A percentile compares a stretch with the other conserved stretches of the same genome.
phyloP scores from a whole-genome alignment of 2,797 vertebrate genomes.

The Protonibea diacanthus region DNA sequence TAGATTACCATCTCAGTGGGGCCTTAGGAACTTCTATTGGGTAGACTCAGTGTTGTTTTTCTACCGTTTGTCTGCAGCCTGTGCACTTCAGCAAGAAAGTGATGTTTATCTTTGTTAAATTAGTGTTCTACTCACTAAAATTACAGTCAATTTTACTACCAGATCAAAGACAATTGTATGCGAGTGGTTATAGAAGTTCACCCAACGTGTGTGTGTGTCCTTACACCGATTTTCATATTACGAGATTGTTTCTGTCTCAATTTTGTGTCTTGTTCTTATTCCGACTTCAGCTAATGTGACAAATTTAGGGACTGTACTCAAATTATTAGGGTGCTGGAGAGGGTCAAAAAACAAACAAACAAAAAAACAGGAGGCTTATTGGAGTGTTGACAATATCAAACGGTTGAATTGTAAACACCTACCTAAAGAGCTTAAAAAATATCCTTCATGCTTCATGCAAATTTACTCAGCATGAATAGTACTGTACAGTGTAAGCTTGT shows the following conservation, averaged over 20 bases:
- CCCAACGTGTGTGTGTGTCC: neutral
- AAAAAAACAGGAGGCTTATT: neutral
- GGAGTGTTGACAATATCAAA: too few species aligned
- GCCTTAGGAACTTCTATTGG: slow-evolving; percentile 5
- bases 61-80: slow-evolving; percentile 17
- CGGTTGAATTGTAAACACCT: too few species aligned
- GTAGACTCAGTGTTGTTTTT: slow-evolving; percentile 7
- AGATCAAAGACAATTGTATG: neutral
- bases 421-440: neutral
- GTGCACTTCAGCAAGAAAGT: neutral
- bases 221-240: neutral
- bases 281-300: neutral
- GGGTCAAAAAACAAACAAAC: too few species aligned
- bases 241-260: neutral
- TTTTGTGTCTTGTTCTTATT: neutral
- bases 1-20: slow-evolving; percentile 42
- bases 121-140: neutral
- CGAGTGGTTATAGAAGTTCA: neutral
- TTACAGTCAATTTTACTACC: neutral
- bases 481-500: neutral
- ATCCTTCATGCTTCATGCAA: neutral
- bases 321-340: neutral
- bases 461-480: neutral
- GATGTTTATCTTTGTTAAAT: neutral
- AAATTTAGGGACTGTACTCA: neutral